A percentile compares a stretch with the other conserved stretches of the same genome.
Conservation (phyloP, 2,888 invertebrate genomes). For the Quadroppia sp. region DNA sequence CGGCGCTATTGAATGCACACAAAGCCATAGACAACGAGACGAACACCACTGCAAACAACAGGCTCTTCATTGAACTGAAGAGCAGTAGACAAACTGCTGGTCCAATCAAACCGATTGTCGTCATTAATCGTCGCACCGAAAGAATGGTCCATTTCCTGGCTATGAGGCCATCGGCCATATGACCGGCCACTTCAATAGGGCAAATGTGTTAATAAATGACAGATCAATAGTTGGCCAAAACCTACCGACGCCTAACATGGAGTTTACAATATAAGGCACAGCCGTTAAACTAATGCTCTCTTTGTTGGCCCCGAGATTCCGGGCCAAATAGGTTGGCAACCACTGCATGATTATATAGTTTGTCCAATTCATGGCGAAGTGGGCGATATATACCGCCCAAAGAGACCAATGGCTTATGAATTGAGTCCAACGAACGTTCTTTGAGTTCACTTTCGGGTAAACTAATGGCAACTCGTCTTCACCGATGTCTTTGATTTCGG, state of each 20-base stretch:
- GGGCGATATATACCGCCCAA: slow-evolving; percentile 69
- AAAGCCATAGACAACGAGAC: slow-evolving; percentile 70
- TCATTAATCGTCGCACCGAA: slow-evolving; percentile 67
- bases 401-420: slow-evolving; percentile 65
- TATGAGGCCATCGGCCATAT: slow-evolving; percentile 66
- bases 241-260: slow-evolving; percentile 64
- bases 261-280: slow-evolving; percentile 69
- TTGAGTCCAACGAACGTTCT: slow-evolving; percentile 60
- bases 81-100: slow-evolving; percentile 67
- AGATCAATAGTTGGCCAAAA: slow-evolving; percentile 38
- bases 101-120: slow-evolving; percentile 65
- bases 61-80: slow-evolving; percentile 66
- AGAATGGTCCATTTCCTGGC: slow-evolving; percentile 63
- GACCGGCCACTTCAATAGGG: slow-evolving; percentile 61
- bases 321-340: slow-evolving; percentile 67
- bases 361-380: slow-evolving; percentile 75
- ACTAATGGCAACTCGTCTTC: slow-evolving; percentile 60
- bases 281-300: slow-evolving; percentile 68
- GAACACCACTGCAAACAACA: slow-evolving; percentile 65
- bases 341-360: slow-evolving; percentile 75
- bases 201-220: background rate
- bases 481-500: slow-evolving; percentile 34
- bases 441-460: slow-evolving; percentile 58
- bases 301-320: slow-evolving; percentile 63
- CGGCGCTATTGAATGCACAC: slow-evolving; percentile 70